phyloP scores from a whole-genome alignment of 2,797 vertebrate genomes.

The Alauda arvensis region DNA sequence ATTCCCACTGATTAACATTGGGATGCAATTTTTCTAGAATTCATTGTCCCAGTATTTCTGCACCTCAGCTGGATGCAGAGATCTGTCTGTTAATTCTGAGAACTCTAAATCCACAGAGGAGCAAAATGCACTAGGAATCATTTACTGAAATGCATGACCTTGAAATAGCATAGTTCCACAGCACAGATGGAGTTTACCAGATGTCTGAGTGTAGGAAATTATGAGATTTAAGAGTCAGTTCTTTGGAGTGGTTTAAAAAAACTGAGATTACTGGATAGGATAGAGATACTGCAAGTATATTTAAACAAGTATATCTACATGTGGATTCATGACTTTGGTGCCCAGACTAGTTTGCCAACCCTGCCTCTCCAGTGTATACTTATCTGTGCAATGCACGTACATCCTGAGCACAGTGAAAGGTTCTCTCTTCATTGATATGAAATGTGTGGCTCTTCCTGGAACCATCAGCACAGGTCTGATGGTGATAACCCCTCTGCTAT shows the following conservation, averaged over 20 bases:
- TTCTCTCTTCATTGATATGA: neutral
- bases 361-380: neutral
- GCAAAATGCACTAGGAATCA: conserved; percentile 22
- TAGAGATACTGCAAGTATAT: neutral
- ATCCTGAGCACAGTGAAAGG: neutral
- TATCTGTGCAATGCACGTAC: neutral
- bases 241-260: neutral
- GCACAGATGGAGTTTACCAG: conserved; percentile 59
- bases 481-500: neutral
- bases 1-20: neutral
- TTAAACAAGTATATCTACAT: neutral
- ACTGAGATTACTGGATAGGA: neutral
- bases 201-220: conserved; percentile 22
- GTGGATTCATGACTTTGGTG: neutral
- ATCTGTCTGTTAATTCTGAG: neutral
- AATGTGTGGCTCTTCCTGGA: neutral
- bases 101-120: conserved; percentile 21
- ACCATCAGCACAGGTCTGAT: neutral
- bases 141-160: conserved; percentile 44
- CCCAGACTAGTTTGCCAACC: neutral
- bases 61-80: neutral
- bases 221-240: conserved; percentile 26
- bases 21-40: neutral
- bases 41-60: neutral
- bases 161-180: conserved; percentile 41